phyloP scores from a whole-genome alignment of 37 sponge, comb jelly and placozoan genomes.

The Aphrocallistes beatrix region DNA sequence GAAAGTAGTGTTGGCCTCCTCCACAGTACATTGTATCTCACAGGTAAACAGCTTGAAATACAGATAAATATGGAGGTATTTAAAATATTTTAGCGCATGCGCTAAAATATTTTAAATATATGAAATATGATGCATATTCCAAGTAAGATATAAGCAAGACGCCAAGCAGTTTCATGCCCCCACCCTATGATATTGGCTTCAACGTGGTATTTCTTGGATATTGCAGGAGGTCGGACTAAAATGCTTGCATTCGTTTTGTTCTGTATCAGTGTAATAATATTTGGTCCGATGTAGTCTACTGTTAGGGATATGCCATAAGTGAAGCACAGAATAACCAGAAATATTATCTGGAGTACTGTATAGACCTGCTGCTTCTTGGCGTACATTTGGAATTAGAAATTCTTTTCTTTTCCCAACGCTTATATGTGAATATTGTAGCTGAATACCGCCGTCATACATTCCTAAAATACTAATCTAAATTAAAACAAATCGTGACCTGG shows the following conservation, averaged over 20 bases:
- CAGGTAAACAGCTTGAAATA: not conserved
- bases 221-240: not conserved
- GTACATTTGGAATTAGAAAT: too few relatives aligned
- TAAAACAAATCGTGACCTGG: too few relatives aligned
- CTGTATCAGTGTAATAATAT: not conserved
- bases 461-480: too few relatives aligned
- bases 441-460: too few relatives aligned
- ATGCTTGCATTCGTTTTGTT: not conserved
- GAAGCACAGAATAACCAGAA: not conserved
- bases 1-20: not conserved
- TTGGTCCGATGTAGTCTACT: not conserved
- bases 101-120: too few relatives aligned
- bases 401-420: too few relatives aligned
- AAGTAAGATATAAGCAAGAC: not conserved
- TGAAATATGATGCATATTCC: slow-evolving; percentile 1
- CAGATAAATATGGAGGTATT: too few relatives aligned
- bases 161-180: not conserved
- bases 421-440: too few relatives aligned
- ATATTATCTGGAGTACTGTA: not conserved
- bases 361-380: not conserved
- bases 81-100: too few relatives aligned
- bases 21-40: not conserved
- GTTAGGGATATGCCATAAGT: not conserved
- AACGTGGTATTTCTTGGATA: not conserved
- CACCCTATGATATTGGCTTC: not conserved